These are phyloP conservation scores for Cheilosia vulpina DNA, from an alignment of 2,888 invertebrate species.

Conservation along the genomic window DNA sequence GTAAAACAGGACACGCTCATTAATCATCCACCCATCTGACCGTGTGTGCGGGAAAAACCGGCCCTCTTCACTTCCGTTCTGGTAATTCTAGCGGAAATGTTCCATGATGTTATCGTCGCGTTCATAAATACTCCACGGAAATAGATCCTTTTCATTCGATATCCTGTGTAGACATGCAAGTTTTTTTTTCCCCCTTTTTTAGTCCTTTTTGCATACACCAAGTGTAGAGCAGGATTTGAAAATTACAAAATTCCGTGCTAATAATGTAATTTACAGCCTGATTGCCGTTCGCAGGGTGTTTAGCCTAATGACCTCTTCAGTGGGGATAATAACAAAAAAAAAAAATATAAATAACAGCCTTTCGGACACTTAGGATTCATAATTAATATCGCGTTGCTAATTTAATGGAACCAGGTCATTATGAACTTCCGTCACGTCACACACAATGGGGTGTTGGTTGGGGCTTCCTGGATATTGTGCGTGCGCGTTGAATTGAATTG, in stretches of 20 bases:
- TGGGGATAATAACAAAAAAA: background rate
- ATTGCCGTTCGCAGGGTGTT: constrained; percentile 61
- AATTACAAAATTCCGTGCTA: constrained; percentile 71
- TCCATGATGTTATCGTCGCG: constrained; percentile 62
- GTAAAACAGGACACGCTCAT: constrained; percentile 71
- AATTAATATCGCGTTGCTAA: constrained; percentile 66
- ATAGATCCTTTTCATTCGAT: constrained; percentile 68
- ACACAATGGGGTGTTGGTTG: constrained; percentile 26
- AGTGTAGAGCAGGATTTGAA: constrained; percentile 41
- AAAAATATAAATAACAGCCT: background rate
- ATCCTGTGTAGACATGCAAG: constrained; percentile 57
- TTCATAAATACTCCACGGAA: constrained; percentile 71
- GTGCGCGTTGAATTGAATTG: constrained; percentile 59
- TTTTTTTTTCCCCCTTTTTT: background rate
- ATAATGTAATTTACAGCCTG: constrained; percentile 65
- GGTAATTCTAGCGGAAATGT: constrained; percentile 67
- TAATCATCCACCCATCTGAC: constrained; percentile 71
- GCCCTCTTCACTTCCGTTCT: constrained; percentile 52
- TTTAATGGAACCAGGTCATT: constrained; percentile 61
- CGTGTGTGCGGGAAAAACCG: constrained; percentile 14
- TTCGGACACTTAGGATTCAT: constrained; percentile 48
- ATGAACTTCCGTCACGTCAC: constrained; percentile 68
- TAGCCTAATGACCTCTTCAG: constrained; percentile 69
- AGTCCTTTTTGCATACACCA: background rate
- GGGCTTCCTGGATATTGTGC: constrained; percentile 61